Percentiles rank a stretch among this genome's conserved stretches.
Conservation (phyloP, 2,888 invertebrate genomes). For the Abscondita cerata region DNA sequence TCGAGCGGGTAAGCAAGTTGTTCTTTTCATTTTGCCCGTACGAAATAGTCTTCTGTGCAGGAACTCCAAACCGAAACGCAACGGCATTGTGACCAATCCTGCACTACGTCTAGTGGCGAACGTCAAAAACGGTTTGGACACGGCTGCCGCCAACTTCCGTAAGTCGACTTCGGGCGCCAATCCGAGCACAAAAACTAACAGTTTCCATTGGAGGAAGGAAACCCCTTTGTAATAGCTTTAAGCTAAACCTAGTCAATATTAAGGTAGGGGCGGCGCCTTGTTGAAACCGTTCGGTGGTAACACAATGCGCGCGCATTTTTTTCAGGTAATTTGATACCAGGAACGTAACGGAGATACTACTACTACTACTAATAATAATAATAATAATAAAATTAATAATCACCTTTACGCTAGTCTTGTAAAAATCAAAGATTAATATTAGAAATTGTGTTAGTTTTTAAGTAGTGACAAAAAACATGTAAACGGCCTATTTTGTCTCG, state of each 20-base stretch:
- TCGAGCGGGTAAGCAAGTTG: conserved; percentile 19
- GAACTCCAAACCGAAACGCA: conserved; percentile 72
- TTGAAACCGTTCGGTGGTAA: too few species aligned
- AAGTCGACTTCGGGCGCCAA: conserved; percentile 67
- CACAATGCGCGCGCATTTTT: too few species aligned
- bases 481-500: conserved; percentile 31
- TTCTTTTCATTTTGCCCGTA: background rate
- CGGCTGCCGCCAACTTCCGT: conserved; percentile 68
- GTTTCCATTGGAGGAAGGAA: conserved; percentile 86
- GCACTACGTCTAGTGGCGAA: conserved; percentile 83
- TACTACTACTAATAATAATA: too few species aligned
- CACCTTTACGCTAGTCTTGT: conserved; percentile 40
- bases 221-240: conserved; percentile 69
- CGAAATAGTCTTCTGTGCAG: conserved; percentile 31
- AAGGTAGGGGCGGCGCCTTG: conserved; percentile 36
- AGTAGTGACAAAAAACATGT: conserved; percentile 22
- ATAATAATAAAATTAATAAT: conserved; percentile 31
- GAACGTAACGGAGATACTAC: too few species aligned
- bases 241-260: conserved; percentile 42
- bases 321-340: conserved; percentile 33
- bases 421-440: conserved; percentile 40
- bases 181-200: conserved; percentile 73
- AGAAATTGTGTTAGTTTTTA: conserved; percentile 36
- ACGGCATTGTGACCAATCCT: conserved; percentile 86
- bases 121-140: conserved; percentile 75